Conservation (phyloP, 2,888 invertebrate genomes). For the Lypha dubia region DNA sequence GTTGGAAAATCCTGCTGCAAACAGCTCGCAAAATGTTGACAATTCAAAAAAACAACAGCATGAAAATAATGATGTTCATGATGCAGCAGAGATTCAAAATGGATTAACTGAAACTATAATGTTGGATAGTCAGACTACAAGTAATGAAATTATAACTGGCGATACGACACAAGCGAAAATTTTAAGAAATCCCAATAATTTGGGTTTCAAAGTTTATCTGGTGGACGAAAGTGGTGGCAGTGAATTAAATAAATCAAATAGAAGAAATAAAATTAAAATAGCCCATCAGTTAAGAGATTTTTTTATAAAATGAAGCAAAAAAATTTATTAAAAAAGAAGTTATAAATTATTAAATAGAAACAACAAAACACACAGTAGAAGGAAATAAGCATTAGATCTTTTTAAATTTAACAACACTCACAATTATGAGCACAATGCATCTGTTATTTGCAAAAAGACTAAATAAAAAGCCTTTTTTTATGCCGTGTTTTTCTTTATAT, state of each 20-base stretch:
- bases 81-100: not conserved
- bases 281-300: not conserved
- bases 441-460: not conserved
- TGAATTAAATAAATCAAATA: not conserved
- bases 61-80: not conserved
- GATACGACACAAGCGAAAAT: not conserved
- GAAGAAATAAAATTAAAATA: not conserved
- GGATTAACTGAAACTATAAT: not conserved
- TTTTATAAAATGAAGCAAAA: not conserved
- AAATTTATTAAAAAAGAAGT: too few species aligned
- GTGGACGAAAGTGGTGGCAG: conserved; percentile 2
- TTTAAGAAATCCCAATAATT: not conserved
- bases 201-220: conserved; percentile 22
- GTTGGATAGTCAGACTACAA: not conserved
- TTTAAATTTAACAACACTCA: too few species aligned
- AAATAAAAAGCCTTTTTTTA: not conserved
- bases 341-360: too few species aligned
- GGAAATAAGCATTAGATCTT: not conserved
- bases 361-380: not conserved
- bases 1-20: not conserved
- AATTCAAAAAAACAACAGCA: not conserved
- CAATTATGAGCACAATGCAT: not conserved
- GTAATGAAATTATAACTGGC: conserved; percentile 3
- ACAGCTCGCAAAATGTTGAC: not conserved
- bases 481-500: too few species aligned